phyloP scores from a whole-genome alignment of 1,140 invertebrate species.

The Penaeus chinensis region DNA sequence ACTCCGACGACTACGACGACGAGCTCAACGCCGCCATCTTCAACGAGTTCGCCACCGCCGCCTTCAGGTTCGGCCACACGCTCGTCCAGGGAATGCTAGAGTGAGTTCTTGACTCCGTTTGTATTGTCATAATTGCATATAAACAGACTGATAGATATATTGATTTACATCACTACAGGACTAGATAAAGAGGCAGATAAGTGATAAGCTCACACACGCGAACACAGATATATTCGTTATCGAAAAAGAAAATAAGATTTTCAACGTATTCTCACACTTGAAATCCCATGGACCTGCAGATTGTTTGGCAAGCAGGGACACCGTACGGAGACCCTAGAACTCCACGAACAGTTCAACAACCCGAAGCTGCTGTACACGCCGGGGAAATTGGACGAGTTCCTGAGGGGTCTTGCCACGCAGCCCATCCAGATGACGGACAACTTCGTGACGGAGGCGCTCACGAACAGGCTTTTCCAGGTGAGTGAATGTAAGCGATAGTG shows the following conservation, averaged over 20 bases:
- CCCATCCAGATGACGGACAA: constrained; percentile 72
- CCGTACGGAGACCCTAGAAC: constrained; percentile 57
- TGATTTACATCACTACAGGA: too few species aligned
- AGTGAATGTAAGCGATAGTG: not conserved
- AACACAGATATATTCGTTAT: too few species aligned
- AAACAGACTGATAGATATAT: too few species aligned
- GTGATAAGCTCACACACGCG: too few species aligned
- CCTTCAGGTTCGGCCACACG: constrained; percentile 76
- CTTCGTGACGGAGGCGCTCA: constrained; percentile 71
- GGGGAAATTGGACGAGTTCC: constrained; percentile 70
- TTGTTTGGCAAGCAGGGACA: constrained; percentile 41
- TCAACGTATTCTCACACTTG: too few species aligned
- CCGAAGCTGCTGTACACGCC: constrained; percentile 70
- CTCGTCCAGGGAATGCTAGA: constrained; percentile 74
- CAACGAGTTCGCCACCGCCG: constrained; percentile 77
- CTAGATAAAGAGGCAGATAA: too few species aligned
- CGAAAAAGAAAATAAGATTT: too few species aligned
- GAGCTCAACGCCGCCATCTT: constrained; percentile 73
- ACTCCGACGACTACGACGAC: constrained; percentile 71
- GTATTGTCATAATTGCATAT: too few species aligned
- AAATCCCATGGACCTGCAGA: constrained; percentile 8
- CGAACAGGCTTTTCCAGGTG: constrained; percentile 73
- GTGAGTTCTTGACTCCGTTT: constrained; percentile 68
- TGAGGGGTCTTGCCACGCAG: constrained; percentile 71
- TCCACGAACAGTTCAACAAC: constrained; percentile 76